Evolutionary conservation across 2,113 vertebrate genomes (phyloP).

Genomic region (Alaudala cheleensis): DNA sequence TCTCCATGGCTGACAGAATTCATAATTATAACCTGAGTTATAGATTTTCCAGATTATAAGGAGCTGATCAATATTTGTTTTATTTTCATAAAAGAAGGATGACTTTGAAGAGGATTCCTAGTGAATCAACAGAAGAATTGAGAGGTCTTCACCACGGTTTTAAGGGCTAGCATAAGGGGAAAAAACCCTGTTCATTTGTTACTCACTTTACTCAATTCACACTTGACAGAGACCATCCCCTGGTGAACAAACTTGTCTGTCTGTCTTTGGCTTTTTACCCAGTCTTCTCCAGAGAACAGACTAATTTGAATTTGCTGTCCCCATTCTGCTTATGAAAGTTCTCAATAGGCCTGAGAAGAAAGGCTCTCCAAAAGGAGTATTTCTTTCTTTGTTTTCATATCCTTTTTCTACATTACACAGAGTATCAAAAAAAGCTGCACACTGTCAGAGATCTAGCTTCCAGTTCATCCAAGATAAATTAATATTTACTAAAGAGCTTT

Average conservation of each 20-base stretch:
- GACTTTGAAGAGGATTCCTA: neutral
- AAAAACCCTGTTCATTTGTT: neutral
- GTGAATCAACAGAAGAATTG: neutral
- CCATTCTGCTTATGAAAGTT: neutral
- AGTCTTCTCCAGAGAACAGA: neutral
- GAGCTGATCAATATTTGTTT: neutral
- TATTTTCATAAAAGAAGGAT: neutral
- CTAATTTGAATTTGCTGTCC: neutral
- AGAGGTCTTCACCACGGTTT: neutral
- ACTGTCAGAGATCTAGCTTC: neutral
- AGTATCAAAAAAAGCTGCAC: neutral
- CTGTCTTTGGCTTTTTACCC: neutral
- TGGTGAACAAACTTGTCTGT: neutral
- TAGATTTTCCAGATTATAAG: neutral
- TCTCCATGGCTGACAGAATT: neutral
- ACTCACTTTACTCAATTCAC: neutral
- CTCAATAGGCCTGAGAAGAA: neutral
- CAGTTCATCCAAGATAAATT: neutral
- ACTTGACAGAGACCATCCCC: neutral
- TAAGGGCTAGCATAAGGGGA: neutral
- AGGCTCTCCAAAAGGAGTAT: neutral
- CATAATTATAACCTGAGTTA: neutral
- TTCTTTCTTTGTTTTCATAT: neutral
- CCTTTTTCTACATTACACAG: neutral
- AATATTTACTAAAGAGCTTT: neutral